These are phyloP conservation scores for Notarius lentiginosus DNA, from an alignment of 2,113 vertebrate species.

Conservation along the genomic window DNA sequence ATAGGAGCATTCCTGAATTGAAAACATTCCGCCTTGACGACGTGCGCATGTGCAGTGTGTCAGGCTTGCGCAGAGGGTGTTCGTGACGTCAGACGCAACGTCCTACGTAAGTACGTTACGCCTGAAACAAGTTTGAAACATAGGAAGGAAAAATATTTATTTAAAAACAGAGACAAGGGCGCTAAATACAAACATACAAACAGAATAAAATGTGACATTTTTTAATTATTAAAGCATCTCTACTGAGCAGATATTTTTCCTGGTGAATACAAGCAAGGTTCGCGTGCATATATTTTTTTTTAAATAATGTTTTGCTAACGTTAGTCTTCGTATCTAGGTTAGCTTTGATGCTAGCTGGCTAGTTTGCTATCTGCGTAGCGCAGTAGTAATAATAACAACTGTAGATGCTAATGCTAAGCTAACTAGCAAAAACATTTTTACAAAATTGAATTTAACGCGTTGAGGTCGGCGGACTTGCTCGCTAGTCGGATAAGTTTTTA, in stretches of 20 bases:
- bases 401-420: slow-evolving; percentile 26
- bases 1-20: neutral
- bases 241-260: slow-evolving; percentile 40
- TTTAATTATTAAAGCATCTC: slow-evolving; percentile 56
- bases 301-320: slow-evolving; percentile 31
- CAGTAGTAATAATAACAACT: slow-evolving; percentile 21
- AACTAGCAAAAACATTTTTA: neutral
- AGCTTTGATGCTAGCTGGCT: slow-evolving; percentile 41
- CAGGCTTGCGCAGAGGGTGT: neutral
- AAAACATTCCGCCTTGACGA: neutral
- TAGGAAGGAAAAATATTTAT: slow-evolving; percentile 70
- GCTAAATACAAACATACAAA: slow-evolving; percentile 75
- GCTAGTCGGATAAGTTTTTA: neutral
- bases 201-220: slow-evolving; percentile 70
- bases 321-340: slow-evolving; percentile 58
- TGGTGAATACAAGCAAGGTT: slow-evolving; percentile 63
- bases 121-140: slow-evolving; percentile 61
- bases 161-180: slow-evolving; percentile 72
- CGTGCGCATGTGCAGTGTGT: neutral
- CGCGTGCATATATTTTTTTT: slow-evolving; percentile 53
- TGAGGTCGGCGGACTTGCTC: neutral
- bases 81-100: slow-evolving; percentile 43
- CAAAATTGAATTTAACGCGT: neutral
- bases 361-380: slow-evolving; percentile 53
- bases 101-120: slow-evolving; percentile 50